These are phyloP conservation scores for Chionodraco myersi DNA, from an alignment of 2,113 vertebrate species.

Conservation along the genomic window DNA sequence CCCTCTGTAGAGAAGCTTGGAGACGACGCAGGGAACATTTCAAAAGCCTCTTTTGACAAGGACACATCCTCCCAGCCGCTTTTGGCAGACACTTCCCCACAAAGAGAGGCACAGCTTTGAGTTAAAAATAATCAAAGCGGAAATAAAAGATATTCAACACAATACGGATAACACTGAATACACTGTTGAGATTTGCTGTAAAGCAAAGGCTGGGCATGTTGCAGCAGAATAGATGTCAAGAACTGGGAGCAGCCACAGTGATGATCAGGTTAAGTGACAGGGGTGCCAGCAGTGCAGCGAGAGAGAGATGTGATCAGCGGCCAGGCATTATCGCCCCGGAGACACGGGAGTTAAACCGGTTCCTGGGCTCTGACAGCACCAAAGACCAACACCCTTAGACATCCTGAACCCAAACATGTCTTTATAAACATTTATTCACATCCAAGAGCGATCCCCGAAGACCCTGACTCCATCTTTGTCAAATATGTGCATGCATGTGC, in stretches of 20 bases:
- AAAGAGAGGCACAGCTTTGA: conserved; percentile 13
- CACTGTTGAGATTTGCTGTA: conserved; percentile 12
- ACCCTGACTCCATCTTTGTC: conserved; percentile 9
- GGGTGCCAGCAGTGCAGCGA: conserved; percentile 42
- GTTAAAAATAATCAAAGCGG: conserved; percentile 5
- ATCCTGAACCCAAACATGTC: conserved; percentile 7
- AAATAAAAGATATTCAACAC: not conserved
- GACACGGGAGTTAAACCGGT: conserved; percentile 46
- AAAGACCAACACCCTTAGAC: conserved; percentile 13
- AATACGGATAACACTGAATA: conserved; percentile 8
- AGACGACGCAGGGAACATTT: conserved; percentile 45
- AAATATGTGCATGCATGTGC: not conserved
- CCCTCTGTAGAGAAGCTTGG: conserved; percentile 15
- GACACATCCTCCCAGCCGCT: conserved; percentile 30
- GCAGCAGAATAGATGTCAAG: conserved; percentile 45
- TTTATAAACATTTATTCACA: conserved; percentile 13
- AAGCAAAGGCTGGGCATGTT: conserved; percentile 12
- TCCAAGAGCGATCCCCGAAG: not conserved
- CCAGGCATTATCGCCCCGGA: conserved; percentile 43
- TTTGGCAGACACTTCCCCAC: conserved; percentile 20
- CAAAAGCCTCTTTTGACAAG: conserved; percentile 50
- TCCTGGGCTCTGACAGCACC: conserved; percentile 48
- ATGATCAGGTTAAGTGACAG: conserved; percentile 67
- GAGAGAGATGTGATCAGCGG: conserved; percentile 43
- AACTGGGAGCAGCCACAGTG: conserved; percentile 33